Base-by-base conservation (phyloP, 2,888 invertebrate species). In the Cetonia aurata region DNA sequence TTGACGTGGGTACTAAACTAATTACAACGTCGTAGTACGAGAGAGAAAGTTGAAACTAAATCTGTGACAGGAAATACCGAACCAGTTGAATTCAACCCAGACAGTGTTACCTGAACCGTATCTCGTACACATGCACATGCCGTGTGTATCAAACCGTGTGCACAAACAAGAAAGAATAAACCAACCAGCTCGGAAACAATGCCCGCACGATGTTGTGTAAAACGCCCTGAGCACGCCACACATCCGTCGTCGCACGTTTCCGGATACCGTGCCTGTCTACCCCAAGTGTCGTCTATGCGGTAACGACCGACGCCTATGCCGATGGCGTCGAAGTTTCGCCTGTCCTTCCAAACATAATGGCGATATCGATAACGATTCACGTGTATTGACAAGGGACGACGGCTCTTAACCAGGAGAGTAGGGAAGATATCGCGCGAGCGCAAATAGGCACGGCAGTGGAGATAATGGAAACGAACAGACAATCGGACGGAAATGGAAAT, bases 141-240 rank as follows among this genome's bases (percentile, higher is more conserved):
- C 19, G 9, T 19, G 19, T 50, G 50, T 17, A 50, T 9, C 15
- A 19, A 50, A 50, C 19, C 50, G 50, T 25, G 25, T 25, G 4
- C 25, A 25, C 25, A 10, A 12, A 48, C 62, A 48, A 62, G 62
- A 62, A 62, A 48, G 62, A 62, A 62, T 33, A 12, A 48, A 25
- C 48, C 62, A 48, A 50, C 62, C 62, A 50, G 62, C 48, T 62
- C 62, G 15, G 62, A 50, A 62, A 62, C 62, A 62, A 62, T 62
- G 19, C 17, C 25, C 25, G 37, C 10, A 31, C 25, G 31, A 62
- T 17, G 9, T 62, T 33, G 50, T 62, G 33, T 48, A 62, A 62
- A 48, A 48, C 17, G 48, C 48, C 15, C 13, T 13, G 15, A 62
- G 48, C 48, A 62, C 62, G 62, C 48, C 25, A 62, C 13, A 17